Base-by-base conservation (phyloP, 64 coral and sea anemone genomes). In the Montipora capricornis region DNA sequence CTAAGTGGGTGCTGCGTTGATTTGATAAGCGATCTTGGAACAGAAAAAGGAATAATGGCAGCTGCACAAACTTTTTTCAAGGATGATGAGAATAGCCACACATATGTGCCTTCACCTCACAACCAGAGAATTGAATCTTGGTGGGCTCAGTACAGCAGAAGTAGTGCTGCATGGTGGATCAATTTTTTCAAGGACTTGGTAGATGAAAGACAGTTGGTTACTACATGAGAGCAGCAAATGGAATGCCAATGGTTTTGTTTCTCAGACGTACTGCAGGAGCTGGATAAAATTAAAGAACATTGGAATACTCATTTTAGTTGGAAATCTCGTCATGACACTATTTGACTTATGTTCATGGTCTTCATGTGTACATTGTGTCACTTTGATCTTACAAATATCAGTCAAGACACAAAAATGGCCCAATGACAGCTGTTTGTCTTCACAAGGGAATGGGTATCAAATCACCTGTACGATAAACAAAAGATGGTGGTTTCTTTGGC, bases 61-160 rank as follows among this genome's bases (percentile, higher is more conserved):
- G 29, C 29, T 29, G 29, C 29, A 29, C 53, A 57, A 7, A 3
- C 10, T 50, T 87, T 44, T 69, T 45, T 87, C 67, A 59, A 37
- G n/a, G 46, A 87, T 6, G 22, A 87, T 74, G 20, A 59, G 49
- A 66, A 73, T 74, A 26, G 45, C 50, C 85, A 74, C 66, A 64
- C 48, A 1, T 88, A 88, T 75, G 85, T 88, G 19, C 13, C 85
- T 9, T 88, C 85, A 8, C 68, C 85, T 4, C 47, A 68, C 3
- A 88, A 88, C 22, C 85, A 88, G 1, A 64, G 66, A 75, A 88
- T 88, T 69, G 68, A 88, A 69, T 68, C 68, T 74, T 88, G 85
- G 68, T 88, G 69, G 68, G 46, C 22, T 47, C 74, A 74, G 47
- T 88, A 74, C 74, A 55, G 59, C 14, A 88, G 3, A 48, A 71